Percentiles rank a stretch among this genome's conserved stretches.
Conservation (phyloP, 2,888 invertebrate genomes). For the Caenorhabditis auriculariae region DNA sequence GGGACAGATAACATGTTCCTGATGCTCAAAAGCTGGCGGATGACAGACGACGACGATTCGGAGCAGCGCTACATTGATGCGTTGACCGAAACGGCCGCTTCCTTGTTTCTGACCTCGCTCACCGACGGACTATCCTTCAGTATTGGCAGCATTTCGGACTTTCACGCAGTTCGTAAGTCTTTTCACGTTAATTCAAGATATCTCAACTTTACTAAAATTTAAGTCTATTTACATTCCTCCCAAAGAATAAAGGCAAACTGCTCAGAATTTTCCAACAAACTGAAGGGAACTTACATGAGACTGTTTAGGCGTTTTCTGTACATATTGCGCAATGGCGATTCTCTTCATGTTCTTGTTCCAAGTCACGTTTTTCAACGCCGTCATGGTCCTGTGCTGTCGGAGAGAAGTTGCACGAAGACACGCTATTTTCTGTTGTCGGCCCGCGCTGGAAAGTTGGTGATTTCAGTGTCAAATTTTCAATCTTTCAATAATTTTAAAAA, state of each 20-base stretch:
- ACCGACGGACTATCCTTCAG: slow-evolving; percentile 85
- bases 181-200: too few relatives aligned
- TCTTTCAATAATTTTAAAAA: too few relatives aligned
- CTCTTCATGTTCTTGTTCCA: slow-evolving; percentile 88
- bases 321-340: slow-evolving; percentile 89
- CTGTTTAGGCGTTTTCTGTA: slow-evolving; percentile 77
- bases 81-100: slow-evolving; percentile 88
- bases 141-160: slow-evolving; percentile 87
- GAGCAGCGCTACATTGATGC: slow-evolving; percentile 84
- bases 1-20: slow-evolving; percentile 94
- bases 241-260: too few relatives aligned
- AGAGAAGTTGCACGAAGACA: slow-evolving; percentile 84
- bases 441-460: background rate
- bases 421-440: slow-evolving; percentile 66
- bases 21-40: slow-evolving; percentile 89
- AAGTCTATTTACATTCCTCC: too few relatives aligned
- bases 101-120: slow-evolving; percentile 88
- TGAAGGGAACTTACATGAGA: too few relatives aligned
- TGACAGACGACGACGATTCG: slow-evolving; percentile 71
- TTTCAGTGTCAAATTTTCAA: too few relatives aligned
- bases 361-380: slow-evolving; percentile 86
- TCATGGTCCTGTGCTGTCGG: slow-evolving; percentile 77
- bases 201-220: too few relatives aligned
- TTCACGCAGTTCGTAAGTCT: slow-evolving; percentile 79
- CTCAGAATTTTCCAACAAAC: too few relatives aligned